Evolutionary conservation across 2,113 vertebrate species (phyloP), one percentile per base, ranked within the genome.

Genomic region (Crotalus viridis): DNA sequence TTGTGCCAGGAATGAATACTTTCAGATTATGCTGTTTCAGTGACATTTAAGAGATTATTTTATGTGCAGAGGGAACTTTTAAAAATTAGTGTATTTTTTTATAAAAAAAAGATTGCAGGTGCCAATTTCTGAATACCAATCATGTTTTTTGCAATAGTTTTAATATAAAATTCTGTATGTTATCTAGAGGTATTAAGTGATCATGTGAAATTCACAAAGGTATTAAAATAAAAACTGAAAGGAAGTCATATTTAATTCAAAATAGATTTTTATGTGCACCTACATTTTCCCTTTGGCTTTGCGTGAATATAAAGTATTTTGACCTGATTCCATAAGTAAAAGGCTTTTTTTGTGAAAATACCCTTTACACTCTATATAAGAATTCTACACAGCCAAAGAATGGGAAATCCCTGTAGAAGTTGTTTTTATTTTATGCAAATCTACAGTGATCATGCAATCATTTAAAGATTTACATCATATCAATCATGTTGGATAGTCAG

Each of bases 401-500:
- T 89, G 51, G 39, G 74, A 2, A 89, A 90, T 88, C 51, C 7
- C 90, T 94, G 91, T 91, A 95, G 94, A 88, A 24, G 95, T 96
- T 81, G 33, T 94, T 94, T 93, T 93, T 96, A 93, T 96, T 96
- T 96, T 87, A 69, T 94, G 64, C n/a, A 89, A 95, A 95, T 69
- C 2, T 7, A 94, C 93, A 96, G 94, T 92, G 90, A 94, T 94
- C 93, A 92, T 55, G 93, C 89, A 85, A 90, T 93, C 91, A 91
- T 94, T 96, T 93, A 96, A 95, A 96, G 94, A 86, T 90, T 90
- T 94, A 95, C 96, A 93, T 91, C 86, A 93, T 90, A 92, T 19
- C 96, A 95, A 95, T 95, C 94, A 95, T 91, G 94, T 96, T 96
- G 94, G 95, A 81, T 96, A 96, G 93, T 94, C 93, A 96, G 92